These are phyloP conservation scores for Acromyrmex heyeri DNA, from an alignment of 1,140 invertebrate genomes.

Conservation along the genomic window DNA sequence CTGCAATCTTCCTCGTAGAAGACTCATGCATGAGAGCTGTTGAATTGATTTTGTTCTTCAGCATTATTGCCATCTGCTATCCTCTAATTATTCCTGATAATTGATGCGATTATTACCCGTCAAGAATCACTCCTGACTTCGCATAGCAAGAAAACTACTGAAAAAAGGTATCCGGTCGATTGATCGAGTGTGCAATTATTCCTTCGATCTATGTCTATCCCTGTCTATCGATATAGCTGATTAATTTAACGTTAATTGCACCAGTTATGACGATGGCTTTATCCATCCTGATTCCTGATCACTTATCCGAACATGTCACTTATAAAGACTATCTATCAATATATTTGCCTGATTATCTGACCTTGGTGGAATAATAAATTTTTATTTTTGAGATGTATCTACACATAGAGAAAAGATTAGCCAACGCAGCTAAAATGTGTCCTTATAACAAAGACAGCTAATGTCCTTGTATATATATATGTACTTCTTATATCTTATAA, in stretches of 20 bases:
- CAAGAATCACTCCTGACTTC: constrained; percentile 4
- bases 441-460: no score
- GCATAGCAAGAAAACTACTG: constrained; percentile 8
- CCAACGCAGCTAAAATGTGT: no score
- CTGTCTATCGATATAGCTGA: not conserved
- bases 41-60: constrained; percentile 4
- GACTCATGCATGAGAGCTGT: not conserved
- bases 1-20: not conserved
- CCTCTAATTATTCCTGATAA: constrained; percentile 64
- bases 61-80: constrained; percentile 28
- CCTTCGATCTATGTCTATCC: not conserved
- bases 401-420: no score
- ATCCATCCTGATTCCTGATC: not conserved
- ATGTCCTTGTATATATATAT: not conserved
- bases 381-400: not conserved
- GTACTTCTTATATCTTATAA: not conserved
- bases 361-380: not conserved
- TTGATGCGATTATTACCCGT: constrained; percentile 56
- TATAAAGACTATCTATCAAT: not conserved
- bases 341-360: not conserved
- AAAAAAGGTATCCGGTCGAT: constrained; percentile 59
- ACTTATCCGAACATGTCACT: not conserved
- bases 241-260: constrained; percentile 62
- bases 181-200: constrained; percentile 66
- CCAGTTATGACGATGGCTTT: constrained; percentile 40